Evolutionary conservation across 2,888 invertebrate species (phyloP).

Genomic region (Archips crataeganus): DNA sequence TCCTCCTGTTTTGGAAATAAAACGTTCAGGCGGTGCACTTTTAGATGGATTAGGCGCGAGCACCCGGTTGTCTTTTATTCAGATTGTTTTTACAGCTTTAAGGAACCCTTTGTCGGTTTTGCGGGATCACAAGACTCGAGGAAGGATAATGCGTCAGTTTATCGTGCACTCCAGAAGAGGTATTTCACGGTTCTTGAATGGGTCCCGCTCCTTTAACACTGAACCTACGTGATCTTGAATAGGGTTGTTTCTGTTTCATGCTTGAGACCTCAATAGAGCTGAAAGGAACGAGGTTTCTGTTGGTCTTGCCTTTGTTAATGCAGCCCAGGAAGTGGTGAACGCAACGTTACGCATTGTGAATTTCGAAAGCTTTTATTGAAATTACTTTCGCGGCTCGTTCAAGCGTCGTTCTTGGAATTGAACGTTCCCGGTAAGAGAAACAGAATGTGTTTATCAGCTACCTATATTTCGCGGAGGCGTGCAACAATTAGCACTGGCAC

Average conservation of each 20-base stretch:
- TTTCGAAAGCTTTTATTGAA: slow-evolving; percentile 18
- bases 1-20: slow-evolving; percentile 84
- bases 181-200: slow-evolving; percentile 75
- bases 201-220: slow-evolving; percentile 68
- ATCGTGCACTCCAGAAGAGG: slow-evolving; percentile 55
- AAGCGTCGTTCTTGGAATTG: slow-evolving; percentile 24
- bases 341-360: slow-evolving; percentile 35
- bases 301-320: slow-evolving; percentile 46
- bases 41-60: slow-evolving; percentile 77
- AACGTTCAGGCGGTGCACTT: slow-evolving; percentile 70
- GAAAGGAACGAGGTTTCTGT: slow-evolving; percentile 53
- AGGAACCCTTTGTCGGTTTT: slow-evolving; percentile 81
- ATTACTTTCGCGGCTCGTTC: slow-evolving; percentile 24
- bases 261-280: slow-evolving; percentile 65
- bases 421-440: slow-evolving; percentile 3
- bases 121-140: slow-evolving; percentile 63
- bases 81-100: slow-evolving; percentile 84
- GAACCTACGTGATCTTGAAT: slow-evolving; percentile 76
- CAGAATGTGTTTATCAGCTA: slow-evolving; percentile 19
- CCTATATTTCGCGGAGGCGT: slow-evolving; percentile 52
- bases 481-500: slow-evolving; percentile 57
- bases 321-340: slow-evolving; percentile 35
- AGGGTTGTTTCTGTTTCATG: slow-evolving; percentile 78
- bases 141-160: slow-evolving; percentile 61
- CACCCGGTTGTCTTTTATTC: slow-evolving; percentile 62